Conservation (phyloP, 2,113 vertebrate genomes). For the Chitala chitala region DNA sequence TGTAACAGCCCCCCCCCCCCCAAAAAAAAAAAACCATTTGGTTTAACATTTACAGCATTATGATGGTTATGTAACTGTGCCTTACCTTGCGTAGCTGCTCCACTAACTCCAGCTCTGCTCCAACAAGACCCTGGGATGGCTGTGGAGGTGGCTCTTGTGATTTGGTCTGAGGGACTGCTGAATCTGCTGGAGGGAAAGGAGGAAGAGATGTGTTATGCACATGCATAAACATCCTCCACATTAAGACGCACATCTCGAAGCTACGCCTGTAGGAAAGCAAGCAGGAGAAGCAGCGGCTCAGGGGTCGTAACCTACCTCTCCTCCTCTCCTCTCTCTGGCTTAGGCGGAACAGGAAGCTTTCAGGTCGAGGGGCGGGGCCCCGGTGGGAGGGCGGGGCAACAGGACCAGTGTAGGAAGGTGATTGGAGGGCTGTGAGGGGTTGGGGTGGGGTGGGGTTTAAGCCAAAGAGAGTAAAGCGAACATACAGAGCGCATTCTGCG, state of each 20-base stretch:
- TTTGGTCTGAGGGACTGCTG: slow-evolving; percentile 37
- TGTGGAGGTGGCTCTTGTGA: slow-evolving; percentile 34
- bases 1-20: too few species aligned
- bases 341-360: slow-evolving; percentile 86
- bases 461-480: background rate
- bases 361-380: slow-evolving; percentile 68
- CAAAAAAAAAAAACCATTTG: too few species aligned
- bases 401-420: slow-evolving; percentile 67
- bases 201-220: background rate
- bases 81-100: slow-evolving; percentile 85
- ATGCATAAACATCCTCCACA: background rate
- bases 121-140: slow-evolving; percentile 40
- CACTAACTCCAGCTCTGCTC: slow-evolving; percentile 64
- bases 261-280: background rate
- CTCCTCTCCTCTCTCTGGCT: slow-evolving; percentile 74
- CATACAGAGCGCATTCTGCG: background rate
- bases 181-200: slow-evolving; percentile 44
- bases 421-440: slow-evolving; percentile 71
- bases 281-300: too few species aligned
- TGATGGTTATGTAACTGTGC: background rate
- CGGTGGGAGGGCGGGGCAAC: slow-evolving; percentile 64
- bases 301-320: slow-evolving; percentile 66
- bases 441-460: background rate
- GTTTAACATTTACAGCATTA: too few species aligned
- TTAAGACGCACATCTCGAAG: too few species aligned